Base-by-base conservation (phyloP, 2,113 vertebrate genomes). In the Stigmatopora nigra region DNA sequence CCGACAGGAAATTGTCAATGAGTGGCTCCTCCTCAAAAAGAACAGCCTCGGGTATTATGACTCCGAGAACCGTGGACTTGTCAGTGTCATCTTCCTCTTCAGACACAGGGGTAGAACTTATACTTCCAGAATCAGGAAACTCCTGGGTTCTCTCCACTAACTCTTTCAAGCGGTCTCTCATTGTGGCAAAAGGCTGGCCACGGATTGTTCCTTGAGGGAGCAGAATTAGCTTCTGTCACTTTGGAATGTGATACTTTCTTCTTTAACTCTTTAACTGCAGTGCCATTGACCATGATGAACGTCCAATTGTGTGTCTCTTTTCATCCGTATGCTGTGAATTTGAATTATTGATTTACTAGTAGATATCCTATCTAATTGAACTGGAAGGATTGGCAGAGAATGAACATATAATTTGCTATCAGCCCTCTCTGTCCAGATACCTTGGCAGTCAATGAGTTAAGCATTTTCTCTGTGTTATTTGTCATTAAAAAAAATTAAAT, bases 141-240 rank as follows among this genome's bases (percentile, higher is more conserved):
- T 96, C 91, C 60, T 90, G 93, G 67, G 90, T 90, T 72, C 71
- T 86, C 75, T 91, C 84, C 77, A 83, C 93, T 61, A 99, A 71
- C 78, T 99, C 95, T 71, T 93, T 91, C 77, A 98, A 88, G 17
- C 94, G 91, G 65, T 99, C 95, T 88, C 68, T 97, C 95, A 99
- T 92, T 67, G 80, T 88, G 35, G 41, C 61, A 35, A 38, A 44
- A n/a, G 2, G 17, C 22, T 57, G 59, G 17, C 22, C 41, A 57
- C 22, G 61, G 19, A 46, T 48, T 9, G 6, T 51, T 59, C 65
- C 47, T 61, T 58, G 11, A 25, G 68, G 51, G 72, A 31, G 45
- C 47, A 41, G 19, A 63, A 7, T 53, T 60, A 11, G 48, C 7
- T 60, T 51, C 11, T 36, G 47, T 41, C 69, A 46, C 17, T 7